These are phyloP conservation scores for Callithrix jacchus DNA, from an alignment of 2,113 vertebrate genomes.

Conservation along the genomic window DNA sequence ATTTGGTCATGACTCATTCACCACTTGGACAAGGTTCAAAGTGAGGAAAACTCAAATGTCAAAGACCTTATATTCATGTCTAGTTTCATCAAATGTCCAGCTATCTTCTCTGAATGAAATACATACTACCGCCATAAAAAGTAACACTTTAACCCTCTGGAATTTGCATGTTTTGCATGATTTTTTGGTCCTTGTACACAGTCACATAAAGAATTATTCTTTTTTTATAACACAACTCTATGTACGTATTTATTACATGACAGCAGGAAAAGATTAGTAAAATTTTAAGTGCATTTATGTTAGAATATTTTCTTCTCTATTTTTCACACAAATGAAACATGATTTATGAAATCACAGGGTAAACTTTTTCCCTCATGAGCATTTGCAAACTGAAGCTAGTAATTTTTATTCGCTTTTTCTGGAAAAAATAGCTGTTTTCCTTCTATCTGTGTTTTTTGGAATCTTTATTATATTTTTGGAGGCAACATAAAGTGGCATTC, in stretches of 20 bases:
- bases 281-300: not conserved
- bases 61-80: not conserved
- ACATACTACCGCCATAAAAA: not conserved
- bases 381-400: not conserved
- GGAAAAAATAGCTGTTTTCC: not conserved
- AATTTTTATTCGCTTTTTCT: not conserved
- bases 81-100: not conserved
- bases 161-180: not conserved
- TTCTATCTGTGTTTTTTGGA: not conserved
- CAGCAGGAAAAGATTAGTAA: not conserved
- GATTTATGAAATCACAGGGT: not conserved
- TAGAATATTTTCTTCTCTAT: not conserved
- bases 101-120: not conserved
- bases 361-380: not conserved
- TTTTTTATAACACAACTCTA: not conserved
- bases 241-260: not conserved
- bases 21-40: constrained; percentile 48
- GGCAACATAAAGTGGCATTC: not conserved
- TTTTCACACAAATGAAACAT: not conserved
- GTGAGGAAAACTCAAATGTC: not conserved
- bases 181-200: not conserved
- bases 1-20: constrained; percentile 53
- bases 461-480: not conserved
- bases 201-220: not conserved
- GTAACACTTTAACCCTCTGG: not conserved